Conservation (phyloP, 2,888 invertebrate genomes). For the Coelinius sp. region DNA sequence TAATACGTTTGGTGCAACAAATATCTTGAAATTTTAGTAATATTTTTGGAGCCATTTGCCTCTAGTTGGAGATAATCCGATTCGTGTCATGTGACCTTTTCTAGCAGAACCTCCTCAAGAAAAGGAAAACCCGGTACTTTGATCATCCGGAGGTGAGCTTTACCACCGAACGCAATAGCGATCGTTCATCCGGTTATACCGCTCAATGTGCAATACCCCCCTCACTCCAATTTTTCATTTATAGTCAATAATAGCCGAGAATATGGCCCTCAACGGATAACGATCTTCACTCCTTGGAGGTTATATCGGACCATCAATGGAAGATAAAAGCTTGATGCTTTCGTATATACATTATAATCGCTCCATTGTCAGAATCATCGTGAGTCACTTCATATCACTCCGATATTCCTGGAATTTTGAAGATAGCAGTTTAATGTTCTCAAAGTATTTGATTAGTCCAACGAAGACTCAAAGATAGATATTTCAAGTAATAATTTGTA, state of each 20-base stretch:
- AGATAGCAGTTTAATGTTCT: neutral
- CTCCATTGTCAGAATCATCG: neutral
- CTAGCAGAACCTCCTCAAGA: neutral
- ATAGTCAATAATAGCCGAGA: constrained; percentile 60
- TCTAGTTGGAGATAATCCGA: neutral
- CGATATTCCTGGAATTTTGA: neutral
- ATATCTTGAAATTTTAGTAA: neutral
- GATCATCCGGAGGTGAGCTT: neutral
- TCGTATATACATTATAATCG: neutral
- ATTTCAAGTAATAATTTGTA: neutral
- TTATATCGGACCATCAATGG: constrained; percentile 60
- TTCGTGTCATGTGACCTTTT: neutral
- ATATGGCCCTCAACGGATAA: constrained; percentile 54
- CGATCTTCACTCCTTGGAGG: constrained; percentile 52
- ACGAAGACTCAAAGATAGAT: neutral
- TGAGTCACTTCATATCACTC: neutral
- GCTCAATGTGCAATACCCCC: neutral
- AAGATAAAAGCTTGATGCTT: constrained; percentile 55
- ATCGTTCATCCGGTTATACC: constrained; percentile 1
- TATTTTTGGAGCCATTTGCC: neutral
- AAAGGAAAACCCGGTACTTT: constrained; percentile 2
- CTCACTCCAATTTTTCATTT: constrained; percentile 55
- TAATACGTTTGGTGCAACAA: neutral
- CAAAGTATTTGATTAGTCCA: neutral
- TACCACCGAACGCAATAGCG: constrained; percentile 12